Evolutionary conservation across 2,113 vertebrate genomes (phyloP), one percentile per base, ranked within the genome.

Genomic region (Rhinogobius similis): DNA sequence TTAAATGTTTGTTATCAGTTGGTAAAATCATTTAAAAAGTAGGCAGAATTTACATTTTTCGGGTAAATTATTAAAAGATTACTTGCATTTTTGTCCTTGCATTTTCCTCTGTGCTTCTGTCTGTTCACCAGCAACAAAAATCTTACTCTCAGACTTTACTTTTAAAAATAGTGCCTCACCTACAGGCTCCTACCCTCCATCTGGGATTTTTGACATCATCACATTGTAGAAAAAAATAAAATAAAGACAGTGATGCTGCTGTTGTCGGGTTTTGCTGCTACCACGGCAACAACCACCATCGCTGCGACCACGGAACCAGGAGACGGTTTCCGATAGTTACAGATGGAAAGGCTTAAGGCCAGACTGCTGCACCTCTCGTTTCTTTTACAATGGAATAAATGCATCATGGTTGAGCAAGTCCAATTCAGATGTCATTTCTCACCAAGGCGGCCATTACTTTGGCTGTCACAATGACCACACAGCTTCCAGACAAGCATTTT

Each of bases 201-300:
- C 23, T 14, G 52, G 13, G 52, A 55, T 55, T 55, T 52, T 23
- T 55, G 52, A 55, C 52, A 55, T 55, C 52, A 55, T 53, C 21
- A 13, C 52, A 26, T 16, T 55, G 23, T 27, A 9, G 26, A 29
- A 29, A 74, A 70, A 52, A 65, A 71, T 12, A 77, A 73, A 66
- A 70, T 73, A 75, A 85, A 75, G 61, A 75, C 79, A 53, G 76
- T 70, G 82, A 58, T 26, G 52, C 23, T 55, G 52, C 23, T 11
- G 23, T 55, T 55, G 23, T 26, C 26, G 14, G 26, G 55, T 27
- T n/a, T 58, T 3, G 79, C 78, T 63, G 90, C 87, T 91, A 82
- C 87, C 87, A 89, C 76, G 87, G 90, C 87, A 91, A 91, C 90
- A 72, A 24, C 23, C 80, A 79, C 77, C 74, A 58, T 20, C 5